These are phyloP conservation scores for Rhea americana DNA, from an alignment of 2,113 vertebrate genomes.

Conservation along the genomic window DNA sequence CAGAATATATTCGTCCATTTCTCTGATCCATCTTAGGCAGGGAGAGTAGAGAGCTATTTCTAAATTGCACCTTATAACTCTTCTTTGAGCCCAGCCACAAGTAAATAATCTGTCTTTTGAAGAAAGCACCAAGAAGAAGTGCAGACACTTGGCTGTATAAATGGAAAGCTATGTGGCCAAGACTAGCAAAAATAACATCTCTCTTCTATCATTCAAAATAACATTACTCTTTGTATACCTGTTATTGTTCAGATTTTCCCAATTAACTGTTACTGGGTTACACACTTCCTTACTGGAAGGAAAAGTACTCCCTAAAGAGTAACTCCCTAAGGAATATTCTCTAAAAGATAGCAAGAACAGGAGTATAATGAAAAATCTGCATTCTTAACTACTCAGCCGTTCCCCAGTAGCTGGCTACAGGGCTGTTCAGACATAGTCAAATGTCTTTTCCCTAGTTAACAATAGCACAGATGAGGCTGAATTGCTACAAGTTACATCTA, in stretches of 20 bases:
- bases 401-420: neutral
- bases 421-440: neutral
- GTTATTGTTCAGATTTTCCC: neutral
- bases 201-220: neutral
- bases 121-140: neutral
- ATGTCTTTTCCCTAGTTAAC: neutral
- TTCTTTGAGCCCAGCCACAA: neutral
- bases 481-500: neutral
- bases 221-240: neutral
- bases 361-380: neutral
- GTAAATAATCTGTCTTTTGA: neutral
- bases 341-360: neutral
- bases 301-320: neutral
- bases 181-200: neutral
- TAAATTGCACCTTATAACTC: neutral
- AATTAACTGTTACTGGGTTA: neutral
- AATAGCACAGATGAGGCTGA: neutral
- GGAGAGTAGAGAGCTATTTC: neutral
- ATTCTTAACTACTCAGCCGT: neutral
- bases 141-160: neutral
- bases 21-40: neutral
- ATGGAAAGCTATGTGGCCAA: neutral
- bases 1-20: neutral
- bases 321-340: neutral
- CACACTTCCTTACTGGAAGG: neutral